phyloP scores from a whole-genome alignment of 2,113 vertebrate species.

The Oryzias woworae region DNA sequence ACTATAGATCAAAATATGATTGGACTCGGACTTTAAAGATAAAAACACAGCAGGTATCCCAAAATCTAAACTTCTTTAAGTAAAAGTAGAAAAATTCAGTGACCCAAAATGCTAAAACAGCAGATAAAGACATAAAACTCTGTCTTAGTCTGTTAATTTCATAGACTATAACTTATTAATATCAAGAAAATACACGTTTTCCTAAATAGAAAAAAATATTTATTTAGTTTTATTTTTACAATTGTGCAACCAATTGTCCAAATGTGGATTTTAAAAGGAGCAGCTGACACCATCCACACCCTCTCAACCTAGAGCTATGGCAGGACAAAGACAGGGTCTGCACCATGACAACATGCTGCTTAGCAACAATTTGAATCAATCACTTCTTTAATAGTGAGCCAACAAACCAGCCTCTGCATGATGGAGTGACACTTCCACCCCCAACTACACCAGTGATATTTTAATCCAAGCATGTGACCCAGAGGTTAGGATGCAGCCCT shows the following conservation, averaged over 20 bases:
- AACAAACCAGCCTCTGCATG: conserved; percentile 20
- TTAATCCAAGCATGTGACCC: conserved; percentile 45
- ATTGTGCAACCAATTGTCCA: conserved; percentile 26
- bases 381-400: conserved; percentile 55
- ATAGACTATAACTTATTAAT: conserved; percentile 35
- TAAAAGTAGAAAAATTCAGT: conserved; percentile 49
- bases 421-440: conserved; percentile 15
- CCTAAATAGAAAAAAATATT: background rate
- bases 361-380: conserved; percentile 64
- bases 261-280: conserved; percentile 61
- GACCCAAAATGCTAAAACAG: conserved; percentile 73
- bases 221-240: background rate
- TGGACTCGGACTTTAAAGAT: too few relatives aligned
- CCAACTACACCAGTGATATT: conserved; percentile 21
- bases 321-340: conserved; percentile 54
- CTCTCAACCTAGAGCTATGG: conserved; percentile 29
- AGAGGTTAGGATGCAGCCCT: conserved; percentile 11
- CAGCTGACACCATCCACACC: conserved; percentile 61
- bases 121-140: conserved; percentile 23
- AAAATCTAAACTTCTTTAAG: conserved; percentile 20
- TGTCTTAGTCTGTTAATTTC: conserved; percentile 60
- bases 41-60: conserved; percentile 1
- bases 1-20: too few relatives aligned
- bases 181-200: conserved; percentile 8
- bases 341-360: conserved; percentile 57